A percentile compares a stretch with the other conserved stretches of the same genome.
phyloP scores from a whole-genome alignment of 2,113 vertebrate genomes.

The Leuciscus idus region DNA sequence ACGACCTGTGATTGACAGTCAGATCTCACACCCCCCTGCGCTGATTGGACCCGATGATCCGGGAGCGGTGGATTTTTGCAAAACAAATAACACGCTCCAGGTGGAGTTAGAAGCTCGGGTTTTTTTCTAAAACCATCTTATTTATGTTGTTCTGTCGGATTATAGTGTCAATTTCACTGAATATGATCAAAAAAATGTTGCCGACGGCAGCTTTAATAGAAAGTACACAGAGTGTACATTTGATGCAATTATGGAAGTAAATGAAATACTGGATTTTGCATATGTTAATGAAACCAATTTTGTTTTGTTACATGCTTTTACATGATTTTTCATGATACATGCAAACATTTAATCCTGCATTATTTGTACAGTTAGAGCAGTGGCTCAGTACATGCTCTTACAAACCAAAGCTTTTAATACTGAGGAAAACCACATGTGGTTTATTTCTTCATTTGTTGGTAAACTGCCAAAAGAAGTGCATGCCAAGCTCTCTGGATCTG shows the following conservation, averaged over 20 bases:
- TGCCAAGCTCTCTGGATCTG: background rate
- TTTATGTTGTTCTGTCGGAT: too few species aligned
- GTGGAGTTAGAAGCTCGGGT: too few species aligned
- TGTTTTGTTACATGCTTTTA: background rate
- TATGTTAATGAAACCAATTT: background rate
- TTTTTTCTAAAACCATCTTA: too few species aligned
- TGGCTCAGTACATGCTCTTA: background rate
- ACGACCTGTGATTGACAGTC: too few species aligned
- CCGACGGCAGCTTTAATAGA: too few species aligned
- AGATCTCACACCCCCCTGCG: too few species aligned
- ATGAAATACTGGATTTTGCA: background rate
- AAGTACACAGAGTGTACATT: background rate
- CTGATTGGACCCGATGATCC: too few species aligned
- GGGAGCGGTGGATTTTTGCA: too few species aligned
- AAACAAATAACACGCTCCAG: too few species aligned
- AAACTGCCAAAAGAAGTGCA: background rate
- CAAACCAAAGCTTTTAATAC: background rate
- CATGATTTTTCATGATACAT: background rate
- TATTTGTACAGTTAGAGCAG: background rate
- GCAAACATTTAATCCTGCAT: background rate
- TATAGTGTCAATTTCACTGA: too few species aligned
- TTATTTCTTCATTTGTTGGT: background rate
- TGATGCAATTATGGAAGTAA: too few species aligned
- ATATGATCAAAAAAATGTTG: too few species aligned
- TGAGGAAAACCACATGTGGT: background rate